Evolutionary conservation across 2,888 invertebrate genomes (phyloP), one percentile per base, ranked within the genome.

Genomic region (Notocelia uddmanniana): DNA sequence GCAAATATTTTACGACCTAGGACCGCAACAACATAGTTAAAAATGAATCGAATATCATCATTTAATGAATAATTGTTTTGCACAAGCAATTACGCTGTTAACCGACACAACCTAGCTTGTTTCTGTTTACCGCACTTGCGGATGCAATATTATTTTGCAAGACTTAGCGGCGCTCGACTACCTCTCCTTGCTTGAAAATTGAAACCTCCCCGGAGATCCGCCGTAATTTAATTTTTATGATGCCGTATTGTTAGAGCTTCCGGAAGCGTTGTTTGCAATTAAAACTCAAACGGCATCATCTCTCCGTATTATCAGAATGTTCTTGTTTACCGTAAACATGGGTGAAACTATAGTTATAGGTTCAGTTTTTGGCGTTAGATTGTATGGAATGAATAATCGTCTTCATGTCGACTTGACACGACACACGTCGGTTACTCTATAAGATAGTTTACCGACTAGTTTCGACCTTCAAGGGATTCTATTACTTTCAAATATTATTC

Each of bases 141-240:
- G 76, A 78, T 81, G 80, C 79, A 83, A 89, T 89, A 89, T 89
- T 85, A 87, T 89, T 87, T 86, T 79, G 83, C 85, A 84, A 83
- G 80, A 86, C 81, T 81, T n/a, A n/a, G n/a, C 78, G 76, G 77
- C 79, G 80, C 82, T 81, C 85, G 83, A 81, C 82, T 79, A 79
- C 78, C 73, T 83, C 86, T 82, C 85, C 85, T 85, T 80, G 81
- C 81, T 85, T 87, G 85, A 86, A 88, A 91, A 90, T 89, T 87
- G 88, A 88, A 88, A 89, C 87, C 86, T 88, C 87, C 80, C 83
- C 78, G 74, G 87, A 85, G 91, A 87, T 85, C 84, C 85, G 77
- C 79, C 81, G 87, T 90, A 89, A 91, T 92, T 91, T 91, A 89
- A 91, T 92, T 92, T 89, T 89, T 90, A 89, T 85, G 86, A 85